Conservation (phyloP, 2,113 vertebrate genomes). For the Desmodus rotundus region DNA sequence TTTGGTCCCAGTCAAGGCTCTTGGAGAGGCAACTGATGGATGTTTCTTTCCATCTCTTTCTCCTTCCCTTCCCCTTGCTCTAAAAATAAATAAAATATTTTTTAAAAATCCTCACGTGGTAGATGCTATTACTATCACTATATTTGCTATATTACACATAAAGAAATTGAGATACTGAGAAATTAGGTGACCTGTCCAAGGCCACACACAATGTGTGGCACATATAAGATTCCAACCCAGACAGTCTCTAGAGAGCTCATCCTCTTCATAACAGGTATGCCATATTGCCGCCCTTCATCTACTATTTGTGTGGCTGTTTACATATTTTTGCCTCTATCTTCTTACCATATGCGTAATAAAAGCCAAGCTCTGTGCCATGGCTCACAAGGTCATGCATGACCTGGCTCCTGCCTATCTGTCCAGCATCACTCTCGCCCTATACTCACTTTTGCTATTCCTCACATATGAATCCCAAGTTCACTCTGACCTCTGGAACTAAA, state of each 20-base stretch:
- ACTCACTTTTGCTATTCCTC: background rate
- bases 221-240: background rate
- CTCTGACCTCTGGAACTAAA: background rate
- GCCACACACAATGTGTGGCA: background rate
- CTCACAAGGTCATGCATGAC: background rate
- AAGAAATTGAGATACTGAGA: background rate
- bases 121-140: background rate
- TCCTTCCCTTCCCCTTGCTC: no score
- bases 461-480: background rate
- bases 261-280: background rate
- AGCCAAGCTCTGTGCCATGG: background rate
- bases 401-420: background rate
- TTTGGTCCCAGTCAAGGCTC: no score
- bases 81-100: no score
- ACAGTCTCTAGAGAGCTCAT: background rate
- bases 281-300: background rate
- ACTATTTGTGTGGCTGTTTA: background rate
- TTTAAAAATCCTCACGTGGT: background rate
- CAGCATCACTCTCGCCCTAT: background rate
- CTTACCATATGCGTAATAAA: background rate
- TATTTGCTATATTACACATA: slow-evolving; percentile 5
- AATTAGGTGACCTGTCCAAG: background rate
- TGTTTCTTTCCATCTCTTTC: no score
- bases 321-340: background rate
- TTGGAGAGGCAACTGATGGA: no score